These are phyloP conservation scores for Euclidia mi DNA, from an alignment of 2,888 invertebrate species.

Conservation along the genomic window DNA sequence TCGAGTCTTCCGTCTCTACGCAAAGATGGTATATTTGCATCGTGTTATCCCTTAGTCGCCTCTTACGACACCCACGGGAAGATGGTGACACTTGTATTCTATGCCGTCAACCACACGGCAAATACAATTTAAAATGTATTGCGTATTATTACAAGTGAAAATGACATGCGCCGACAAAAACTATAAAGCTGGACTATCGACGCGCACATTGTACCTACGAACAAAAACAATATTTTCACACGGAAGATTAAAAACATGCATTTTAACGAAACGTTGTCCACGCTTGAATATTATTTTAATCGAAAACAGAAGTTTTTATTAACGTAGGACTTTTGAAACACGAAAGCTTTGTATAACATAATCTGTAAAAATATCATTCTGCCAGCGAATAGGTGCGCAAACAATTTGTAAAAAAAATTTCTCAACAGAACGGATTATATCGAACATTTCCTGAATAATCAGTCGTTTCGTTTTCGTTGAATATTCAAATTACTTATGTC, in stretches of 20 bases:
- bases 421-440: constrained; percentile 57
- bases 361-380: constrained; percentile 29
- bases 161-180: constrained; percentile 27
- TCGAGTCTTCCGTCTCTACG: too few relatives aligned
- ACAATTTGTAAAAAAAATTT: constrained; percentile 51
- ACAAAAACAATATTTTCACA: constrained; percentile 43
- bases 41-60: too few relatives aligned
- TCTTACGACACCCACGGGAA: too few relatives aligned
- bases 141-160: constrained; percentile 20
- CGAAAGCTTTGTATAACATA: constrained; percentile 35
- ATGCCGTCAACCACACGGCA: too few relatives aligned
- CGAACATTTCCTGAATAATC: constrained; percentile 59
- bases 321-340: constrained; percentile 23
- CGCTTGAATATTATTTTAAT: constrained; percentile 44
- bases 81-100: too few relatives aligned
- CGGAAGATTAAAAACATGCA: constrained; percentile 54
- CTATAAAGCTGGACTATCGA: constrained; percentile 23
- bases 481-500: constrained; percentile 65
- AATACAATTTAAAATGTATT: constrained; percentile 17
- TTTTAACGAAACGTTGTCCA: constrained; percentile 50
- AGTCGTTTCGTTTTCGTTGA: constrained; percentile 55
- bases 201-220: constrained; percentile 22
- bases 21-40: too few relatives aligned
- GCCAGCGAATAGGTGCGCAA: constrained; percentile 18
- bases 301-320: constrained; percentile 50